Percentiles rank a stretch among this genome's conserved stretches.
Evolutionary conservation across 2,797 vertebrate genomes (phyloP).

Genomic region (Notolepis coatsorum): DNA sequence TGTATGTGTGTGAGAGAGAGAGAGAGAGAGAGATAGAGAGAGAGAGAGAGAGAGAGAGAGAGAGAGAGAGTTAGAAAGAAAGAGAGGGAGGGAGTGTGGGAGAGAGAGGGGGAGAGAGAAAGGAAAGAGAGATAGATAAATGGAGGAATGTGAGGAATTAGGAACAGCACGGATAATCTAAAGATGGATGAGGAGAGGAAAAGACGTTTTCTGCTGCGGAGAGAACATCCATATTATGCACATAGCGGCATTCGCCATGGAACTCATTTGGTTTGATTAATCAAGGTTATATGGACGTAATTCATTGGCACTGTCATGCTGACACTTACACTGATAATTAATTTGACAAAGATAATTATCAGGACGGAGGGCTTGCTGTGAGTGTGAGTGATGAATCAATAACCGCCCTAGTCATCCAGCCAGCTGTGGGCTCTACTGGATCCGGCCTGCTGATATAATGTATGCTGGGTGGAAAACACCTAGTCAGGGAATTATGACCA

Average conservation of each 20-base stretch:
- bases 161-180: slow-evolving; percentile 2
- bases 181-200: slow-evolving; percentile 36
- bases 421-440: slow-evolving; percentile 45
- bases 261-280: slow-evolving; percentile 69
- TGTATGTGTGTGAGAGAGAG: no score
- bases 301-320: slow-evolving; percentile 61
- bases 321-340: slow-evolving; percentile 73
- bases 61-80: neutral
- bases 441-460: slow-evolving; percentile 14
- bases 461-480: neutral
- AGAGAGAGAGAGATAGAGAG: slow-evolving; percentile 1
- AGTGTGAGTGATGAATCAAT: slow-evolving; percentile 66
- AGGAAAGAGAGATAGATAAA: slow-evolving; percentile 1
- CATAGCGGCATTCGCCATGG: slow-evolving; percentile 50
- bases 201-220: slow-evolving; percentile 34
- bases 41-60: neutral
- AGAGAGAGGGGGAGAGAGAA: neutral
- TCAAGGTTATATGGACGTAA: slow-evolving; percentile 75
- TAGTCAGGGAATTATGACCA: no score
- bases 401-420: slow-evolving; percentile 47
- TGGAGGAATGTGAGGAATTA: neutral
- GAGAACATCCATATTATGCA: slow-evolving; percentile 40
- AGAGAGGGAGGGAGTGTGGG: neutral
- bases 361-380: slow-evolving; percentile 58
- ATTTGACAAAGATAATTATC: slow-evolving; percentile 77